Percentiles rank a stretch among this genome's conserved stretches.
Conservation (phyloP, 2,797 vertebrate species). For the Alosa sapidissima region DNA sequence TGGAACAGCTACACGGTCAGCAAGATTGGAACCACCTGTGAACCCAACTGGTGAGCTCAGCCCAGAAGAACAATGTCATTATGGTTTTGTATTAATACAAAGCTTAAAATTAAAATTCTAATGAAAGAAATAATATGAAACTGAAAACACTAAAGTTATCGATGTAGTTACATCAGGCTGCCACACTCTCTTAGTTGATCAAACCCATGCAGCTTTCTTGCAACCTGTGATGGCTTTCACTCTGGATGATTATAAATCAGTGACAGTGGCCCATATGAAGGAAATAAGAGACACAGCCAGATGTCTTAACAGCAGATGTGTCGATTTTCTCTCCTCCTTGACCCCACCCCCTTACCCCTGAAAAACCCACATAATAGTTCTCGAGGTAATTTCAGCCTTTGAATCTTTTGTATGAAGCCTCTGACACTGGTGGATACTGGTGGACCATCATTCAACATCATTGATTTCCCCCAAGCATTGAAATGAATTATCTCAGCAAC, state of each 20-base stretch:
- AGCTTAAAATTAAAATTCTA: no score
- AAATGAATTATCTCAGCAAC: neutral
- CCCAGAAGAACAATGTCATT: no score
- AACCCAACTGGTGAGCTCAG: constrained; percentile 87
- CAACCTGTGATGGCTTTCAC: neutral
- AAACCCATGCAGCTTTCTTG: neutral
- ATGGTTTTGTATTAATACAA: no score
- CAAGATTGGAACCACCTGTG: constrained; percentile 92
- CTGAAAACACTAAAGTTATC: neutral
- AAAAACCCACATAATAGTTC: neutral
- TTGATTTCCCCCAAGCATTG: neutral
- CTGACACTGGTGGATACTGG: neutral
- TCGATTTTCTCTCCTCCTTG: neutral
- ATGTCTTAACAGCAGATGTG: neutral
- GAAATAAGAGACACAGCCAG: neutral
- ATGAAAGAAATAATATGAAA: no score
- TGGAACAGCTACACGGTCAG: constrained; percentile 92
- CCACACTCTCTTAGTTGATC: neutral
- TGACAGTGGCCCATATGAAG: neutral
- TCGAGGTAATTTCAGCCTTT: neutral
- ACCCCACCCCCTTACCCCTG: neutral
- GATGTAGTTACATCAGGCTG: no score
- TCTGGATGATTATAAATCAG: neutral
- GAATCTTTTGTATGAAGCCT: neutral
- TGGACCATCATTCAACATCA: neutral